These are phyloP conservation scores for Procambarus clarkii DNA, from an alignment of 1,140 invertebrate genomes.

Conservation along the genomic window DNA sequence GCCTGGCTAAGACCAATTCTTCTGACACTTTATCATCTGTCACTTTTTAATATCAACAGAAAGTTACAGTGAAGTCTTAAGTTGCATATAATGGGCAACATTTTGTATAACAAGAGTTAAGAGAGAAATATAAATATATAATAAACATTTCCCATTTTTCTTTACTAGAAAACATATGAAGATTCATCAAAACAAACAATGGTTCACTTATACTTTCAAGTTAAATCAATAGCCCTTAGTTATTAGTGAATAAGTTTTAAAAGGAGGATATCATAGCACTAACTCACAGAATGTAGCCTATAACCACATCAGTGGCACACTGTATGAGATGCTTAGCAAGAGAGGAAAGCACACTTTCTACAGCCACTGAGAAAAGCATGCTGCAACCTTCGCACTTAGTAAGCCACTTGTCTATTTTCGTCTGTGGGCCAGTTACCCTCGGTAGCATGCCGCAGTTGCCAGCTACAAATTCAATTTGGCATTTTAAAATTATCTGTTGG, in stretches of 20 bases:
- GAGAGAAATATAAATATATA: neutral
- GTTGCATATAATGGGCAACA: too few relatives aligned
- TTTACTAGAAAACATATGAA: neutral
- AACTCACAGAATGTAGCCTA: slow-evolving; percentile 41
- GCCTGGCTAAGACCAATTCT: too few relatives aligned
- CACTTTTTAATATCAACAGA: neutral
- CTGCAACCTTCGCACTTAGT: slow-evolving; percentile 14
- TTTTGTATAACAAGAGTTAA: too few relatives aligned
- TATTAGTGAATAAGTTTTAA: neutral
- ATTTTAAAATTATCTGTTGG: neutral
- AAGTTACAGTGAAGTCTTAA: too few relatives aligned
- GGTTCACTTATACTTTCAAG: neutral
- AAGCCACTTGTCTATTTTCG: slow-evolving; percentile 52
- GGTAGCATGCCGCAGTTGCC: neutral
- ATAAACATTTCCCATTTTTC: neutral
- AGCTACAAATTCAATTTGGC: neutral
- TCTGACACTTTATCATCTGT: neutral
- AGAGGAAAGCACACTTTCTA: slow-evolving; percentile 39
- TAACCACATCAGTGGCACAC: slow-evolving; percentile 32
- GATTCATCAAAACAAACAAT: neutral
- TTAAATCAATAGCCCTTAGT: neutral
- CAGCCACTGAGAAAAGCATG: slow-evolving; percentile 40
- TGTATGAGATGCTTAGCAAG: slow-evolving; percentile 11
- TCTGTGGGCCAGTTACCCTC: slow-evolving; percentile 34
- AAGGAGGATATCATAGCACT: neutral